These are phyloP conservation scores for Digitonthophagus gazella DNA, from an alignment of 2,888 invertebrate genomes.

Conservation along the genomic window DNA sequence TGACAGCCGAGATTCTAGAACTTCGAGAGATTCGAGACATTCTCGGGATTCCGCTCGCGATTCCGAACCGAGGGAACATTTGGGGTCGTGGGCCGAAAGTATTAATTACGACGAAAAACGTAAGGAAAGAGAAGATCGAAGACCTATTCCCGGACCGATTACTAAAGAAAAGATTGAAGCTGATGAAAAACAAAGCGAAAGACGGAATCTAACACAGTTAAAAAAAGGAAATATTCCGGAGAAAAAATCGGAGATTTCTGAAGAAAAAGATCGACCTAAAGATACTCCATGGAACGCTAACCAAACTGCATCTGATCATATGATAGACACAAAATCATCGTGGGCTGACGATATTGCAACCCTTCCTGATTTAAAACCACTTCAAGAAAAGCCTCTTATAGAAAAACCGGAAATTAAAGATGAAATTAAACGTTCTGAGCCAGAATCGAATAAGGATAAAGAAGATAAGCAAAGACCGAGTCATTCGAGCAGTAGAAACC, in stretches of 20 bases:
- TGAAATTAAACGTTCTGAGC: neutral
- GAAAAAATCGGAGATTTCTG: constrained; percentile 39
- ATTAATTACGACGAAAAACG: constrained; percentile 43
- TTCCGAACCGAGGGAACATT: constrained; percentile 47
- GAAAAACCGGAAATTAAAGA: constrained; percentile 28
- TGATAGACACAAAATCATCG: no score
- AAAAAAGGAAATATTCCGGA: constrained; percentile 49
- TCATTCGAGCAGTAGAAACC: constrained; percentile 42
- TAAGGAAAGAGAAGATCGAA: constrained; percentile 42
- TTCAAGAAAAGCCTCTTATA: constrained; percentile 25
- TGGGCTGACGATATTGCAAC: constrained; percentile 51
- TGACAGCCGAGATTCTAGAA: constrained; percentile 59
- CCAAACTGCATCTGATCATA: no score
- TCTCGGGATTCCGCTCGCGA: constrained; percentile 56
- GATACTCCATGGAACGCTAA: no score
- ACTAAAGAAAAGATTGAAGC: constrained; percentile 62
- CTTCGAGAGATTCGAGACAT: constrained; percentile 55
- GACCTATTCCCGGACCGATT: constrained; percentile 60
- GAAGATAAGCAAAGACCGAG: constrained; percentile 41
- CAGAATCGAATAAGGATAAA: constrained; percentile 24
- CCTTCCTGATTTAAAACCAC: neutral
- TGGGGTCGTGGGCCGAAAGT: constrained; percentile 52
- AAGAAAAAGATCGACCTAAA: constrained; percentile 37
- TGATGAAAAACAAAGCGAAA: constrained; percentile 55
- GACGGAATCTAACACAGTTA: constrained; percentile 54